Evolutionary conservation across 2,888 invertebrate genomes (phyloP).

Genomic region (Anodontia alba): DNA sequence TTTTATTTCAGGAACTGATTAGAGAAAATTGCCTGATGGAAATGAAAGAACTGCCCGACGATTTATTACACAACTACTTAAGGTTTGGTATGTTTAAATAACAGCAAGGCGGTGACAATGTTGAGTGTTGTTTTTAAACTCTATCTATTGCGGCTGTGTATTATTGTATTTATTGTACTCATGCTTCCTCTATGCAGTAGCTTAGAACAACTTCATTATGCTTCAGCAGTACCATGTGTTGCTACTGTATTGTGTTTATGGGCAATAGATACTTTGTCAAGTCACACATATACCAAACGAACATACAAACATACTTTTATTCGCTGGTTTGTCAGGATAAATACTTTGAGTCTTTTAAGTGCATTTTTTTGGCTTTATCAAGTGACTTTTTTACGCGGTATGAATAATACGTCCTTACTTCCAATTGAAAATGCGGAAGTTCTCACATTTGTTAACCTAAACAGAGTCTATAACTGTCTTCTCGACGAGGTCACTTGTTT

Average conservation of each 20-base stretch:
- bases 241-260: background rate
- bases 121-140: no score
- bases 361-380: no score
- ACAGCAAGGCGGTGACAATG: no score
- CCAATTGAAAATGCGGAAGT: slow-evolving; percentile 5
- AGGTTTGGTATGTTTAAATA: no score
- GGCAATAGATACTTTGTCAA: background rate
- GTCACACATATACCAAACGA: background rate
- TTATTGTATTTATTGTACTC: no score
- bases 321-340: background rate
- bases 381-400: background rate
- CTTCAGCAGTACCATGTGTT: background rate
- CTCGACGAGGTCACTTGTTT: background rate
- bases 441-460: background rate
- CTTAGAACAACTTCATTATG: background rate
- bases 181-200: background rate
- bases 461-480: background rate
- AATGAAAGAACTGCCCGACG: no score
- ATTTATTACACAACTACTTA: no score
- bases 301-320: background rate
- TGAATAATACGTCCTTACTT: background rate
- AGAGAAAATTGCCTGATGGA: no score
- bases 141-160: no score
- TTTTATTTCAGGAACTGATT: no score
- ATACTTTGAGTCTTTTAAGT: no score